Conservation (phyloP, 2,888 invertebrate species). For the Herminia tarsipennalis region DNA sequence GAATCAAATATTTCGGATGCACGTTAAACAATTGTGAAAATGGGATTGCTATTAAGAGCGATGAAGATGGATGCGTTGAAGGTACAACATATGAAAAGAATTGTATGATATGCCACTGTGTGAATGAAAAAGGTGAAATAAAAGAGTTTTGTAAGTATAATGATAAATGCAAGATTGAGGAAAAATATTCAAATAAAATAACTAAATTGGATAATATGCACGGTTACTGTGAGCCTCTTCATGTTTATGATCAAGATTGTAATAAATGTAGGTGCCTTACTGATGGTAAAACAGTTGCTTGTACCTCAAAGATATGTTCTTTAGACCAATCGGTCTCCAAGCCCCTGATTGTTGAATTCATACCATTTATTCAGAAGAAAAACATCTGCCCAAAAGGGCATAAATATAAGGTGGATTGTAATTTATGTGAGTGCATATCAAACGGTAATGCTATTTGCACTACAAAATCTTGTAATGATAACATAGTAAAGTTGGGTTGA, state of each 20-base stretch:
- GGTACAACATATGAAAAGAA: constrained; percentile 55
- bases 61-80: constrained; percentile 51
- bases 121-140: constrained; percentile 34
- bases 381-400: constrained; percentile 57
- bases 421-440: constrained; percentile 66
- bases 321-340: background rate
- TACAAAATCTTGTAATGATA: constrained; percentile 54
- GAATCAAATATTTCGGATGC: constrained; percentile 69
- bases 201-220: constrained; percentile 41
- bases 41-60: background rate
- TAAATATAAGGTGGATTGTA: constrained; percentile 67
- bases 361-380: constrained; percentile 57
- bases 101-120: constrained; percentile 65
- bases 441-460: constrained; percentile 74
- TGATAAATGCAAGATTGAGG: constrained; percentile 29
- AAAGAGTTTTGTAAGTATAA: constrained; percentile 54
- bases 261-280: constrained; percentile 64
- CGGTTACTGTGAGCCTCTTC: constrained; percentile 70
- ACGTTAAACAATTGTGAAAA: constrained; percentile 60
- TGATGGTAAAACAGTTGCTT: constrained; percentile 60
- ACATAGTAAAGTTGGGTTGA: too few relatives aligned
- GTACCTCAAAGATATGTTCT: constrained; percentile 53
- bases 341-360: constrained; percentile 47
- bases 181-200: constrained; percentile 1
- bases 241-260: constrained; percentile 59